Evolutionary conservation across 2,888 invertebrate species (phyloP), one percentile per base, ranked within the genome.

Genomic region (Platycnemis pennipes): DNA sequence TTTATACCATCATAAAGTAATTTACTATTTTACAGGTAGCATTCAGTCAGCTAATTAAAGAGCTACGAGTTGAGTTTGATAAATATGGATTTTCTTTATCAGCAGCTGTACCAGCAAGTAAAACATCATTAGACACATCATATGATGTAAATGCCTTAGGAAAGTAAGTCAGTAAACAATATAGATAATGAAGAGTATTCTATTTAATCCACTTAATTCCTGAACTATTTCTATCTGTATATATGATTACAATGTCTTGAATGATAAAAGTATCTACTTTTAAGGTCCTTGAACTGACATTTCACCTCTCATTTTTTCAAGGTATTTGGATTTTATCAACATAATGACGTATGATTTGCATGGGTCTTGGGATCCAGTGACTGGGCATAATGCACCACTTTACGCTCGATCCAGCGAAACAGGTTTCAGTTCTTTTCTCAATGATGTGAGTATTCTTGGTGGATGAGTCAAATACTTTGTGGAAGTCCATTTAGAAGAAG

Each of bases 311-410:
- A n/a, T n/a, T n/a, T n/a, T n/a, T n/a, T n/a, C n/a, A n/a, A 97
- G 97, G 94, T 96, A 97, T 95, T 96, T 98, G 49, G 97, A 98
- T 95, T 96, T 97, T 44, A 97, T 98, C 87, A 97, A 98, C 95
- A 95, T 98, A 0, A 98, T 98, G 98, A 96, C 98, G 0, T 98
- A 98, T 95, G 98, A 98, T 95, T 96, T 98, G 95, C 97, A 98
- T 95, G 98, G 98, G 1, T 96, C 97, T 0, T 98, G 98, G 97
- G 98, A 98, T 91, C 94, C 96, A 0, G 96, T 96, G 0, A 97
- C 98, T 0, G 98, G 98, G 0, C 97, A 98, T 94, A 98, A 98
- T 95, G 97, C 98, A 0, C 98, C 98, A 0, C 96, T 98, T 0
- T 97, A 97, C 95, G 96, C 96, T 0, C 95, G 95, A 0, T 45